A percentile compares a stretch with the other conserved stretches of the same genome.
These are phyloP conservation scores for Varanus salvator DNA, from an alignment of 2,113 vertebrate species.

Conservation along the genomic window DNA sequence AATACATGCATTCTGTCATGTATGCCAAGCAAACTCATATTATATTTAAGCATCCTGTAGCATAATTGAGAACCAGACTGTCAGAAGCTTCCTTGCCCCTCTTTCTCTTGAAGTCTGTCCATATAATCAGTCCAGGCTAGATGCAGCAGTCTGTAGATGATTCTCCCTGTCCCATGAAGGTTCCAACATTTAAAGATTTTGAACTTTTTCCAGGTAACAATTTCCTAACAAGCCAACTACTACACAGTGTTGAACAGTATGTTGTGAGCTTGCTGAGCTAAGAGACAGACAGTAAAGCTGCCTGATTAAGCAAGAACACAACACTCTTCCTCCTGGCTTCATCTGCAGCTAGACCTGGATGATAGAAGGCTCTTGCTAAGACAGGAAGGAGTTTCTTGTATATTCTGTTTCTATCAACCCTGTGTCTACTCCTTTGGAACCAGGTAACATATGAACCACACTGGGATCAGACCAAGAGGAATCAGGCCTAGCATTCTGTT, in stretches of 20 bases:
- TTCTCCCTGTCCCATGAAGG: not conserved
- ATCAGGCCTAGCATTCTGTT: too few species aligned
- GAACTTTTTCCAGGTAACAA: slow-evolving; percentile 18
- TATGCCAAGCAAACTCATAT: not conserved
- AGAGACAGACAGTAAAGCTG: slow-evolving; percentile 14
- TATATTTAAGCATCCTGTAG: not conserved
- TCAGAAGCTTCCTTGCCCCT: not conserved
- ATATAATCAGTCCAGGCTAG: slow-evolving; percentile 15
- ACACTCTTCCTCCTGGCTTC: slow-evolving; percentile 21
- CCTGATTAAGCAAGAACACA: slow-evolving; percentile 35
- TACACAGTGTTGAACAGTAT: slow-evolving; percentile 28
- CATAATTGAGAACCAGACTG: slow-evolving; percentile 25
- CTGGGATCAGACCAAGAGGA: not conserved
- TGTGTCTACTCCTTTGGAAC: not conserved
- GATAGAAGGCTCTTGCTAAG: slow-evolving; percentile 11
- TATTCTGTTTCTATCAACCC: slow-evolving; percentile 7
- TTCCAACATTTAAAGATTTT: not conserved
- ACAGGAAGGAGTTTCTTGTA: slow-evolving; percentile 7
- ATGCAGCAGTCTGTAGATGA: not conserved
- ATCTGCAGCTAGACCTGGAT: slow-evolving; percentile 14
- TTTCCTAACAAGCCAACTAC: slow-evolving; percentile 28
- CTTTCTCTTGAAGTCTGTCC: not conserved
- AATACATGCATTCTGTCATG: not conserved
- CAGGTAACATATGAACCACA: not conserved
- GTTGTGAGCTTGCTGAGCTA: not conserved